Evolutionary conservation across 2,113 vertebrate genomes (phyloP).

Genomic region (Dendropsophus ebraccatus): DNA sequence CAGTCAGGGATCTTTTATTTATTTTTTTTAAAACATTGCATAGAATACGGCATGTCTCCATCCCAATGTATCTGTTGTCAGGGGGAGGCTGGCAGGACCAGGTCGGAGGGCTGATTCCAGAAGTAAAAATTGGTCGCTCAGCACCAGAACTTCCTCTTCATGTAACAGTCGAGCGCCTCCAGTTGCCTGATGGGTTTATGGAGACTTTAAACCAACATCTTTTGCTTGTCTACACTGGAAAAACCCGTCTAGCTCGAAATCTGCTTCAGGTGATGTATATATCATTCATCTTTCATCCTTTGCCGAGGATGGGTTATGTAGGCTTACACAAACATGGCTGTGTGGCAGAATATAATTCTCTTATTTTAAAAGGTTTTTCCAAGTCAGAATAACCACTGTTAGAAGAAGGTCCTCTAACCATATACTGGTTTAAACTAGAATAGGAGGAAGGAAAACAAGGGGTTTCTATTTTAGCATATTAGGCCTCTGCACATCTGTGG

Average conservation of each 20-base stretch:
- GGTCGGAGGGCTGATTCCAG: slow-evolving; percentile 89
- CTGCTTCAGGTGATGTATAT: slow-evolving; percentile 84
- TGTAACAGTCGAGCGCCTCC: slow-evolving; percentile 84
- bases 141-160: slow-evolving; percentile 80
- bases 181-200: slow-evolving; percentile 73
- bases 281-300: neutral
- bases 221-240: slow-evolving; percentile 93
- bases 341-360: too few relatives aligned
- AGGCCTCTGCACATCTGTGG: too few relatives aligned
- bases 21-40: too few relatives aligned
- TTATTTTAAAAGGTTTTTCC: too few relatives aligned
- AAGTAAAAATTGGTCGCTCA: slow-evolving; percentile 88
- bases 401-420: too few relatives aligned
- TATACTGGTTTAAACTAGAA: too few relatives aligned
- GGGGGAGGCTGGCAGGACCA: slow-evolving; percentile 98
- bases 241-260: slow-evolving; percentile 93
- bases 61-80: slow-evolving; percentile 60
- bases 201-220: slow-evolving; percentile 82
- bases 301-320: too few relatives aligned
- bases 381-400: too few relatives aligned
- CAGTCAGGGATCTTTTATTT: neutral
- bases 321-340: too few relatives aligned
- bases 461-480: too few relatives aligned
- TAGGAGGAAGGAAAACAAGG: too few relatives aligned
- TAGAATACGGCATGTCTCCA: neutral